Evolutionary conservation across 2,888 invertebrate genomes (phyloP), one percentile per base, ranked within the genome.

Genomic region (Andrena camellia): DNA sequence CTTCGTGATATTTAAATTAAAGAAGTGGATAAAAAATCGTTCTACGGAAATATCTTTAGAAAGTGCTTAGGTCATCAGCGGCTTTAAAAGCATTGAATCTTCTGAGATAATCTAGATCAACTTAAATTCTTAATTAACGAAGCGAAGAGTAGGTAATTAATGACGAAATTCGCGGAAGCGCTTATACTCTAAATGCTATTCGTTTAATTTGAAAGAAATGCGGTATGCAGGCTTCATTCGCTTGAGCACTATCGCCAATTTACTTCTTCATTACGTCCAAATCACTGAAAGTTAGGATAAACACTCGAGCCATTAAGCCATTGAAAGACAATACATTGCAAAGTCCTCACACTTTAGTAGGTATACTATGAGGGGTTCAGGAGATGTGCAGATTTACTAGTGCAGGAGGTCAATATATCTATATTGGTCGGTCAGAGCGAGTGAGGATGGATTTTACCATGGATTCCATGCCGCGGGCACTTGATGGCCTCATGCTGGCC

Each of bases 121-220:
- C 23, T 57, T 57, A 23, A 57, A 57, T 23, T 57, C 57, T 23
- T 57, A 20, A 57, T 57, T 57, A 57, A 57, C 57, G 23, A 23
- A 23, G 10, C 57, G 57, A 57, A 23, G 23, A 4, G 23, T 57
- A 8, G 57, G 23, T 57, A 57, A 20, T 57, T 23, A 57, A 23
- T 57, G 57, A 10, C 3, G 57, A 26, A 57, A 57, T 13, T 57
- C 10, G 10, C 23, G 10, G 26, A 57, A 10, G 26, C 26, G 10
- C 23, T 57, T 20, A 57, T 26, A 57, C 57, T 57, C 10, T 10
- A 20, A 23, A 26, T 13, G 23, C 57, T 57, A 54, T 10, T 57
- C 57, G 10, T 10, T 20, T 57, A 57, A 57, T 57, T 57, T 57
- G 10, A 57, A 57, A 57, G 26, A 57, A 57, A 23, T 23, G 20